Evolutionary conservation across 2,113 vertebrate species (phyloP).

Genomic region (Litocranius walleri): DNA sequence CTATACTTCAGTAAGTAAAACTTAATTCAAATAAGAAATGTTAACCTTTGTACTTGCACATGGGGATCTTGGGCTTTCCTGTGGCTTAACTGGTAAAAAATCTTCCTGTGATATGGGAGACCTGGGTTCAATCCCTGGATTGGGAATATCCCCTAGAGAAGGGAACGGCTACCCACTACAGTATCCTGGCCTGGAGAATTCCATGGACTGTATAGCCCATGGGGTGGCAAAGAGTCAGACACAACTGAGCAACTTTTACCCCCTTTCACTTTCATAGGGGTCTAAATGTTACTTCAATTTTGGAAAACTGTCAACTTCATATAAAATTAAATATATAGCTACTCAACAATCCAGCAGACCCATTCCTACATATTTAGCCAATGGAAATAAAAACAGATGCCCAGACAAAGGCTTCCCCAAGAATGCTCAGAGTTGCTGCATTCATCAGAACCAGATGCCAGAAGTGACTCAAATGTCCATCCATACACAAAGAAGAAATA

Average conservation of each 20-base stretch:
- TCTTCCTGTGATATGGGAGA: not conserved
- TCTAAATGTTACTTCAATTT: not conserved
- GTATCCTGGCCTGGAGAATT: not conserved
- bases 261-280: not conserved
- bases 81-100: not conserved
- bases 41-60: not conserved
- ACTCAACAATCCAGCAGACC: not conserved
- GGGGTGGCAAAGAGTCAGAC: not conserved
- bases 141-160: not conserved
- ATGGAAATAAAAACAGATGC: not conserved
- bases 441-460: not conserved
- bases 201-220: not conserved
- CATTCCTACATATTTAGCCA: not conserved
- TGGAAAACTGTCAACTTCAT: not conserved
- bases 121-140: not conserved
- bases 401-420: not conserved
- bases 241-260: not conserved
- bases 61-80: not conserved
- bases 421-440: not conserved
- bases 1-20: not conserved
- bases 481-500: not conserved
- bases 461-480: not conserved
- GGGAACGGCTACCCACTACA: not conserved
- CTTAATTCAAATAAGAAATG: not conserved
- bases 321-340: not conserved